These are phyloP conservation scores for Chloroclysta siterata DNA, from an alignment of 2,888 invertebrate genomes.

Conservation along the genomic window DNA sequence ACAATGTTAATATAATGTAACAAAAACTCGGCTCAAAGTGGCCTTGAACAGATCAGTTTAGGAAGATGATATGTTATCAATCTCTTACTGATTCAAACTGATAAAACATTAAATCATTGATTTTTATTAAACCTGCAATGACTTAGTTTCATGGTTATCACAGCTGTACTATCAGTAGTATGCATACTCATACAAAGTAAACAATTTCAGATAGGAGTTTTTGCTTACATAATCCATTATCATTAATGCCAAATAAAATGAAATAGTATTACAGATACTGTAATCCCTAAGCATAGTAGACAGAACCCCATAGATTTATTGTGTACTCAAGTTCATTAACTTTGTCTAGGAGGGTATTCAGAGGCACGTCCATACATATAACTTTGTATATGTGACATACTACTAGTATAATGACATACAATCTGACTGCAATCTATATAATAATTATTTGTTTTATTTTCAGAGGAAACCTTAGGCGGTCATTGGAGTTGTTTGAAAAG, in stretches of 20 bases:
- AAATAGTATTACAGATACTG: background rate
- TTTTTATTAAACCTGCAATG: constrained; percentile 10
- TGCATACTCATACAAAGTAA: constrained; percentile 32
- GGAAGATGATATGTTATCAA: constrained; percentile 27
- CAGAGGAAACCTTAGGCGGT: constrained; percentile 93
- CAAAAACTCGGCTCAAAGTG: background rate
- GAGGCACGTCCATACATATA: too few species aligned
- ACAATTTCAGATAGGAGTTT: constrained; percentile 38
- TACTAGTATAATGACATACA: too few species aligned
- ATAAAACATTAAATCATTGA: constrained; percentile 20
- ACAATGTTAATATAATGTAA: background rate
- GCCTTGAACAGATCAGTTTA: constrained; percentile 21
- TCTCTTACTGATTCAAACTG: constrained; percentile 23
- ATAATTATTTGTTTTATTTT: constrained; percentile 52
- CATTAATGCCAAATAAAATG: constrained; percentile 1
- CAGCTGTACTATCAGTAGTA: constrained; percentile 40
- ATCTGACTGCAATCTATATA: background rate
- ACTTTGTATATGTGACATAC: too few species aligned
- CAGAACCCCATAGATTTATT: background rate
- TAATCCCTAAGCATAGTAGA: background rate
- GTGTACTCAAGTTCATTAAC: background rate
- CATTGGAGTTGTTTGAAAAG: constrained; percentile 94
- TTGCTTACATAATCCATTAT: constrained; percentile 24
- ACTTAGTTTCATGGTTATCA: constrained; percentile 26
- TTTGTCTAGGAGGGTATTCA: background rate